phyloP scores from a whole-genome alignment of 2,113 vertebrate genomes.

The Hippocampus abdominalis region DNA sequence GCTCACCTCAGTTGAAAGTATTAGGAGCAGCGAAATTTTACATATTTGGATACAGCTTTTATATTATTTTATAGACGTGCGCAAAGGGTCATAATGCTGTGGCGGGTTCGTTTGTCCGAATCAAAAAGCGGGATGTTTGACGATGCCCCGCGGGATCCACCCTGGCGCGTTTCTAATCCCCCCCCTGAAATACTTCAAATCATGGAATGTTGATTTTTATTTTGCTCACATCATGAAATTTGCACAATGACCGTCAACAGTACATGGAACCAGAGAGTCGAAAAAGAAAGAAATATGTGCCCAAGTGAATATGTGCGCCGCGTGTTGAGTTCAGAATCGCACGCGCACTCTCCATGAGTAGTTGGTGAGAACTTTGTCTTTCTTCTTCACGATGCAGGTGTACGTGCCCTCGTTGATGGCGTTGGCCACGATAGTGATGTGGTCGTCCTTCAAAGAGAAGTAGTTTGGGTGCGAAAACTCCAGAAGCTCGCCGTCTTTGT shows the following conservation, averaged over 20 bases:
- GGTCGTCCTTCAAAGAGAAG: conserved; percentile 83
- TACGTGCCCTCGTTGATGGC: conserved; percentile 94
- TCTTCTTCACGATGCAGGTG: conserved; percentile 89
- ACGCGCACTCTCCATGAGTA: conserved; percentile 93
- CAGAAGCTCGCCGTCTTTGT: conserved; percentile 92
- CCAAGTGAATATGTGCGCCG: conserved; percentile 34
- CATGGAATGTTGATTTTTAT: conserved; percentile 56
- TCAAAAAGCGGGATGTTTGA: background rate
- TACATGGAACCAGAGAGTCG: conserved; percentile 32
- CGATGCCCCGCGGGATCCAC: background rate
- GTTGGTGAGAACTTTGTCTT: conserved; percentile 84
- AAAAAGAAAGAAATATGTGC: conserved; percentile 57
- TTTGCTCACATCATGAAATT: conserved; percentile 48
- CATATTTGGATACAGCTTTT: too few species aligned
- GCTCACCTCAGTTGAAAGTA: too few species aligned
- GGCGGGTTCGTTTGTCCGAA: too few species aligned
- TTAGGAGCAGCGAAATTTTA: too few species aligned
- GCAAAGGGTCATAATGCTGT: background rate
- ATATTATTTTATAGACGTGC: too few species aligned
- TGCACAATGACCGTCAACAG: conserved; percentile 34
- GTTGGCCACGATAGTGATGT: conserved; percentile 92
- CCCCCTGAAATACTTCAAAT: conserved; percentile 23
- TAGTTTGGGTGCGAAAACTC: conserved; percentile 91
- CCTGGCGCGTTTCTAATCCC: conserved; percentile 10
- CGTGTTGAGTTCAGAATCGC: conserved; percentile 59